Percentiles rank a stretch among this genome's conserved stretches.
Evolutionary conservation across 2,113 vertebrate genomes (phyloP).

Genomic region (Dromiciops gliroides): DNA sequence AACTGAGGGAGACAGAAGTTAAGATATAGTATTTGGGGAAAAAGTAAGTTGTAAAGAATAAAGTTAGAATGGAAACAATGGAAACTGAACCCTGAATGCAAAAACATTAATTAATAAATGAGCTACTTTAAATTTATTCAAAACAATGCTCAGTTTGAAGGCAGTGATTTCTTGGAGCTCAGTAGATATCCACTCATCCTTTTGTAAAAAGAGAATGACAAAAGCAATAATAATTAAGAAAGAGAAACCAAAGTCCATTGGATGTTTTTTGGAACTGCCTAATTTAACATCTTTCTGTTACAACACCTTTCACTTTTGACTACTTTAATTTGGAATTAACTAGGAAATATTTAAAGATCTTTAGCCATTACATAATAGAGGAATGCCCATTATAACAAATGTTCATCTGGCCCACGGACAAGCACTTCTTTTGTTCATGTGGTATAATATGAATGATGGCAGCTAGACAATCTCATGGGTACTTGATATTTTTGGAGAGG

Average conservation of each 20-base stretch:
- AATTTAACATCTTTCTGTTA: background rate
- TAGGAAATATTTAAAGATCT: background rate
- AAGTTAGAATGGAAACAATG: background rate
- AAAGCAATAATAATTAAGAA: background rate
- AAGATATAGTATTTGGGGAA: background rate
- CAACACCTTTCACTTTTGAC: background rate
- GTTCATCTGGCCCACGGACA: background rate
- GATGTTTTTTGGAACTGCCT: background rate
- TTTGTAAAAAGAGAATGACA: background rate
- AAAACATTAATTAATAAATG: background rate
- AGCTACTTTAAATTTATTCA: background rate
- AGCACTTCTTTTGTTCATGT: background rate
- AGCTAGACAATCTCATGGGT: background rate
- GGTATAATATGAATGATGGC: background rate
- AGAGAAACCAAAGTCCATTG: background rate
- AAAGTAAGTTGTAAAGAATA: background rate
- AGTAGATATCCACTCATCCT: background rate
- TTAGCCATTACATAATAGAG: background rate
- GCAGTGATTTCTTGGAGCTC: background rate
- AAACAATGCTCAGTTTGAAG: background rate
- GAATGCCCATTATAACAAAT: background rate
- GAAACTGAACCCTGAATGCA: background rate
- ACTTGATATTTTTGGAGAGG: background rate
- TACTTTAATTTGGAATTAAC: background rate
- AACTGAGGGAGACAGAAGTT: background rate